A percentile compares a stretch with the other conserved stretches of the same genome.
These are phyloP conservation scores for Alviniconcha strummeri DNA, from an alignment of 2,888 invertebrate species.

Conservation along the genomic window DNA sequence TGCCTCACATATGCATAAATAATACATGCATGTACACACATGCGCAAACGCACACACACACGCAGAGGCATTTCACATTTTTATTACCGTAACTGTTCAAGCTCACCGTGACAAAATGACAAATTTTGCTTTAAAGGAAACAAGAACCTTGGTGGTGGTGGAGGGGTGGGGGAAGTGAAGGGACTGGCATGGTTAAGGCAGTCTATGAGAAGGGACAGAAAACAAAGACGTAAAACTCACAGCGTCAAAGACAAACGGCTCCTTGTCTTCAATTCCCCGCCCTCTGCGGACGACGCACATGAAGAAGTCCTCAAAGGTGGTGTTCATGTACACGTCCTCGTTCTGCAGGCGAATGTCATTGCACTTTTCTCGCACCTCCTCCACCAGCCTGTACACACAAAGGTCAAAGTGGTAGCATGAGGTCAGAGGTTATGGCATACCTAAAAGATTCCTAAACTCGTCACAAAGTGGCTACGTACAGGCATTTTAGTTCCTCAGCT, in stretches of 20 bases:
- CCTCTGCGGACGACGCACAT: constrained; percentile 79
- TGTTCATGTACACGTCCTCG: constrained; percentile 94
- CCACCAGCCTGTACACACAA: constrained; percentile 81
- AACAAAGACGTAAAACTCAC: constrained; percentile 73
- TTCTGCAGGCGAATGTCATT: constrained; percentile 86
- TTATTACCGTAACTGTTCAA: too few species aligned
- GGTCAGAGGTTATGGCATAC: too few species aligned
- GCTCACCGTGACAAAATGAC: too few species aligned
- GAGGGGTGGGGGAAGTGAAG: neutral
- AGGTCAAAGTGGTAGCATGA: too few species aligned
- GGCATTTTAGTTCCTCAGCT: too few species aligned
- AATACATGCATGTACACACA: neutral
- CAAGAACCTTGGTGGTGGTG: neutral
- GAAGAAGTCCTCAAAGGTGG: constrained; percentile 89
- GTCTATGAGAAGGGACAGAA: neutral
- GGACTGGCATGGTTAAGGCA: too few species aligned
- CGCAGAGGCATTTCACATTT: too few species aligned
- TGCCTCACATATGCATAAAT: neutral
- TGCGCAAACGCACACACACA: neutral
- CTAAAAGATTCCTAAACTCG: too few species aligned
- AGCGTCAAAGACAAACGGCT: constrained; percentile 81
- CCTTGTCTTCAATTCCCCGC: constrained; percentile 78
- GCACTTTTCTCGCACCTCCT: constrained; percentile 90
- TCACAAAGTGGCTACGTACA: too few species aligned
- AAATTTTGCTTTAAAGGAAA: too few species aligned